These are phyloP conservation scores for Hedychridium roseum DNA, from an alignment of 2,888 invertebrate genomes.

Conservation along the genomic window DNA sequence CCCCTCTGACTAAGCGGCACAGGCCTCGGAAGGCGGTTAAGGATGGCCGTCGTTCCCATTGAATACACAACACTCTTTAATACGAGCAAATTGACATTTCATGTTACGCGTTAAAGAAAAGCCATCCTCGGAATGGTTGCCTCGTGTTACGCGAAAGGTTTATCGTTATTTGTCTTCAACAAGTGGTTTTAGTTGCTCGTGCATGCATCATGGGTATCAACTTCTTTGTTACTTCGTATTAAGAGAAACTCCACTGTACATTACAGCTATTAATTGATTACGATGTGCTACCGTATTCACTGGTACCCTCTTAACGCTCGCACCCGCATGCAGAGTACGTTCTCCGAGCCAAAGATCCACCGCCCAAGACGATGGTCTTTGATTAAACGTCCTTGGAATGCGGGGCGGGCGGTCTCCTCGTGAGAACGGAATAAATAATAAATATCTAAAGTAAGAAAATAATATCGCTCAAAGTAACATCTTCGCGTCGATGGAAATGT, in stretches of 20 bases:
- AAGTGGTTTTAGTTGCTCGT: conserved; percentile 8
- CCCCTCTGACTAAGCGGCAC: background rate
- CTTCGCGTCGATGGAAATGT: conserved; percentile 24
- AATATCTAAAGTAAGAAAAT: conserved; percentile 36
- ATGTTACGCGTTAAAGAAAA: too few species aligned
- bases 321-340: too few species aligned
- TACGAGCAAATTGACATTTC: too few species aligned
- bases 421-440: conserved; percentile 40
- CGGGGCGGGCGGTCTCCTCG: background rate
- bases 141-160: too few species aligned
- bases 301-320: conserved; percentile 7
- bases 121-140: too few species aligned
- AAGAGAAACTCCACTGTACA: conserved; percentile 7
- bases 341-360: conserved; percentile 9
- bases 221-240: conserved; percentile 4
- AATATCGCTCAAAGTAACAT: conserved; percentile 21
- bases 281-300: conserved; percentile 19
- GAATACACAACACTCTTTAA: too few species aligned
- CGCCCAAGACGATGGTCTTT: background rate
- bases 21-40: too few species aligned
- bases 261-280: conserved; percentile 18
- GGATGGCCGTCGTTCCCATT: too few species aligned
- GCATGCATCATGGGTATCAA: conserved; percentile 24
- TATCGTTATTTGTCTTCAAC: too few species aligned
- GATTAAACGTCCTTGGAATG: too few species aligned